Base-by-base conservation (phyloP, 2,113 vertebrate genomes). In the Thunnus thynnus region DNA sequence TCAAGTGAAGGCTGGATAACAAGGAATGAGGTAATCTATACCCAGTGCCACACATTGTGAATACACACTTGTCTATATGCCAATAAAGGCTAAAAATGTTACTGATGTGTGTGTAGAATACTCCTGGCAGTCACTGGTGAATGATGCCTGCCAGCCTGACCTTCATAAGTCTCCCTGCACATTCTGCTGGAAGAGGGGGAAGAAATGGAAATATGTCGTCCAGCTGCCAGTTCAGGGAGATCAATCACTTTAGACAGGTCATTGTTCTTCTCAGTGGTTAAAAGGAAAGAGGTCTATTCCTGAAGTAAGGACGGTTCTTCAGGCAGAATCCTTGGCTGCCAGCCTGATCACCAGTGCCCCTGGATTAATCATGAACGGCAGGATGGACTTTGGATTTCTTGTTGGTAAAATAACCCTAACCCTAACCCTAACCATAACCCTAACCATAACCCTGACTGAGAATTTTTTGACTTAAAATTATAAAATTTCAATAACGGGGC, bases 161-260 rank as follows among this genome's bases (percentile, higher is more conserved):
- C 92, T 93, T 92, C 82, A 91, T 56, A 50, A 65, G 68, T 87
- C 72, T 75, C 62, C 18, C 52, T 46, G 55, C 67, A 81, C 66
- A 68, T 67, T 73, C 48, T 54, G 72, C 82, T 61, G 22, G 60
- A 74, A 65, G 65, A 77, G 64, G 62, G 50, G 54, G 64, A 57
- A 64, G 78, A 64, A 75, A 78, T 85, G 87, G 80, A 92, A 92
- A 80, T 88, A 78, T 88, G 86, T 84, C 72, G 78, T 87, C 82
- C 60, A 61, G 73, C 76, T 92, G 86, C 73, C 91, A 88, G 90
- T 80, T 89, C 41, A 32, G 67, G 60, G 69, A 90, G 82, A 88
- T 94, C 89, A 90, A 82, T 93, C 90, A 92, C 85, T 76, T 65
- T 69, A 70, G 89, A 92, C 90, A 90, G 84, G 78, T 83, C 88